Percentiles rank a stretch among this genome's conserved stretches.
Evolutionary conservation across 1,140 invertebrate genomes (phyloP).

Genomic region (Trichonephila clavata): DNA sequence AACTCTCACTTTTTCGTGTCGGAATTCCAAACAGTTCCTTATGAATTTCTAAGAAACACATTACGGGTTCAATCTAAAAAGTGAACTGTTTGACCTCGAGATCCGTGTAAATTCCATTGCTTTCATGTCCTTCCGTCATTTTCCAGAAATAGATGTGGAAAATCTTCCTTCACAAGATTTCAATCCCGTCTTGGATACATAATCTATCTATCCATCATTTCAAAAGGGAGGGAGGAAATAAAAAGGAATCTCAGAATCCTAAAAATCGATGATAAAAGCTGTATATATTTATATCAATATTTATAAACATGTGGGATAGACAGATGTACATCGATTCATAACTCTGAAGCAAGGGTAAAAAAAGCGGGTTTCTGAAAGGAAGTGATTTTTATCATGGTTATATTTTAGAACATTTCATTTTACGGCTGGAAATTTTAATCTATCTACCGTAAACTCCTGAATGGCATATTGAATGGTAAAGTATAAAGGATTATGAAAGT

Average conservation of each 20-base stretch:
- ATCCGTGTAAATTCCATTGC: constrained; percentile 22
- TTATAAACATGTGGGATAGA: not conserved
- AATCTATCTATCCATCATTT: constrained; percentile 35
- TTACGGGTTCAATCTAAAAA: constrained; percentile 32
- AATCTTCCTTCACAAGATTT: not conserved
- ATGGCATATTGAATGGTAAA: not conserved
- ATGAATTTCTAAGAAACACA: constrained; percentile 15
- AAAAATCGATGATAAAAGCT: constrained; percentile 9
- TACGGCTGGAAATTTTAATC: not conserved
- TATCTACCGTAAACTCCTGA: not conserved
- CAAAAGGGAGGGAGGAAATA: not conserved
- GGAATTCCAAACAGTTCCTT: not conserved
- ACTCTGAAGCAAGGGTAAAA: not conserved
- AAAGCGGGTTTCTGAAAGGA: not conserved
- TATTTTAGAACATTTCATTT: not conserved
- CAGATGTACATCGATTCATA: not conserved
- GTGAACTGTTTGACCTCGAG: not conserved
- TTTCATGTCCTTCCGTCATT: constrained; percentile 20
- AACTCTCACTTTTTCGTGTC: not conserved
- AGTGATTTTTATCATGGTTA: not conserved
- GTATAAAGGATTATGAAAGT: no score
- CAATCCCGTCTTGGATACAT: not conserved
- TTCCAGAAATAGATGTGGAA: constrained; percentile 29
- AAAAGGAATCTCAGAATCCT: not conserved
- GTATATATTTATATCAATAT: constrained; percentile 7